A percentile compares a stretch with the other conserved stretches of the same genome.
Conservation (phyloP, 2,113 vertebrate species). For the Nerophis ophidion region DNA sequence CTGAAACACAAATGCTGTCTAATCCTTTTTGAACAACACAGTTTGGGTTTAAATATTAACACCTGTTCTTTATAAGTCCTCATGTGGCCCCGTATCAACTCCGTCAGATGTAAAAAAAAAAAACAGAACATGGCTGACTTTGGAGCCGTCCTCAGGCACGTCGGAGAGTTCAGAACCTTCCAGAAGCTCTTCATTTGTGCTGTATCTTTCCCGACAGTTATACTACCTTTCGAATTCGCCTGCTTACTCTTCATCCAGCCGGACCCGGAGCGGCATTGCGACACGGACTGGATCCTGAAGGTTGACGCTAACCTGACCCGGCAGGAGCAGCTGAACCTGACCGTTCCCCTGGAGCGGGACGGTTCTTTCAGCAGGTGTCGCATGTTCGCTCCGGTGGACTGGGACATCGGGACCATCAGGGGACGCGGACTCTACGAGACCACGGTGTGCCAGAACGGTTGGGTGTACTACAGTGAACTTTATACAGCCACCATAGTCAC, state of each 20-base stretch:
- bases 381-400: constrained; percentile 72
- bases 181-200: constrained; percentile 71
- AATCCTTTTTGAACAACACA: too few species aligned
- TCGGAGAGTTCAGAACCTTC: constrained; percentile 77
- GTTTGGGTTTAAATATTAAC: constrained; percentile 59
- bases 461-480: constrained; percentile 67
- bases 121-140: constrained; percentile 72
- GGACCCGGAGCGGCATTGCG: constrained; percentile 63
- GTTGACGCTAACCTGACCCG: constrained; percentile 60
- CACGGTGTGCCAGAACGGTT: constrained; percentile 63
- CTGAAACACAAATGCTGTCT: too few species aligned
- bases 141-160: constrained; percentile 66
- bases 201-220: constrained; percentile 54
- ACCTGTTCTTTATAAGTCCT: constrained; percentile 33
- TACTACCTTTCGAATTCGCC: constrained; percentile 70
- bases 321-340: constrained; percentile 71
- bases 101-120: not conserved
- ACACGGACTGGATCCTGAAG: constrained; percentile 54
- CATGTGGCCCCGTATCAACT: not conserved
- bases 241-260: constrained; percentile 73
- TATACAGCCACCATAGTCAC: constrained; percentile 62
- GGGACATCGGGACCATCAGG: constrained; percentile 68
- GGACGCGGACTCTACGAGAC: constrained; percentile 69
- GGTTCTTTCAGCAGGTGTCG: constrained; percentile 71
- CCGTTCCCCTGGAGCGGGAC: constrained; percentile 51